Evolutionary conservation across 64 coral and sea anemone species (phyloP).

Genomic region (Orbicella faveolata): DNA sequence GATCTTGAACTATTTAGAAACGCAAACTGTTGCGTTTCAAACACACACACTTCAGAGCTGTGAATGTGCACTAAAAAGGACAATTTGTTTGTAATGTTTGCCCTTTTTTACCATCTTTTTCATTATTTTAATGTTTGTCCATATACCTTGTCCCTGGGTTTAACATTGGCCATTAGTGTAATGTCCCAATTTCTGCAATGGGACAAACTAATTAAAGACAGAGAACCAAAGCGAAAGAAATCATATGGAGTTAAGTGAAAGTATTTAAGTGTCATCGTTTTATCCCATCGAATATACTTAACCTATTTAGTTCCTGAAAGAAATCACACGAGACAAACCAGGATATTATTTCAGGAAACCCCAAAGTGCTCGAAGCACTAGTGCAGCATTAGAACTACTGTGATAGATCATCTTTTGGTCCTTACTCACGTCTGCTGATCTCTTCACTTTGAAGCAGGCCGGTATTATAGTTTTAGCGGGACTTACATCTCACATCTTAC

Average conservation of each 20-base stretch:
- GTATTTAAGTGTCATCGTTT: no score
- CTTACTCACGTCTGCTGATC: no score
- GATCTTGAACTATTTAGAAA: neutral
- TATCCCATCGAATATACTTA: no score
- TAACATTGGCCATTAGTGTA: constrained; percentile 10
- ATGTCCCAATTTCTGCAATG: constrained; percentile 10
- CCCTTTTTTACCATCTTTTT: neutral
- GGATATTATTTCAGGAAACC: no score
- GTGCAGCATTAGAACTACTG: no score
- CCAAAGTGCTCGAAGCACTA: no score
- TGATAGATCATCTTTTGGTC: no score
- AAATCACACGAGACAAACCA: no score
- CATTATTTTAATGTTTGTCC: neutral
- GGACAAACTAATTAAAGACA: constrained; percentile 8
- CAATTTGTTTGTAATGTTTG: constrained; percentile 26
- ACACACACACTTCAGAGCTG: neutral
- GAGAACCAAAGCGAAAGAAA: neutral
- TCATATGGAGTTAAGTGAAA: neutral
- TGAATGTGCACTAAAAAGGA: neutral
- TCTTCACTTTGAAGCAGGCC: no score
- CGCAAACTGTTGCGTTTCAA: neutral
- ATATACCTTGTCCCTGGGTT: neutral
- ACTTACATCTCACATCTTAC: no score
- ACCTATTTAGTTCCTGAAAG: no score
- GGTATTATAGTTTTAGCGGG: no score